Conservation (phyloP, 2,113 vertebrate species). For the Mus musculus region GRCm39 chr9:14625501-14626000, state of each 20-base stretch:
- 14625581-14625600: background rate
- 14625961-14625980: background rate
- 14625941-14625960: background rate
- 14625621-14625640: background rate
- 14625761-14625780: background rate
- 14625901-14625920: too few species aligned
- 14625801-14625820: background rate
- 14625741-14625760: background rate
- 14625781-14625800: constrained; percentile 9
- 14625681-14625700: background rate
- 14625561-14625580: background rate
- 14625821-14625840: background rate
- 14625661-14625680: background rate
- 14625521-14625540: background rate
- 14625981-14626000: too few species aligned
- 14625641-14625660: background rate
- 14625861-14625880: too few species aligned
- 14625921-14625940: background rate
- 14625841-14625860: background rate
- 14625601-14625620: too few species aligned
- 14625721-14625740: background rate
- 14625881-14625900: background rate
- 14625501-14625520: constrained; percentile 17
- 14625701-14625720: background rate
- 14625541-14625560: background rate